These are phyloP conservation scores for Caenorhabditis parvicauda DNA, from an alignment of 2,888 invertebrate genomes.

Conservation along the genomic window DNA sequence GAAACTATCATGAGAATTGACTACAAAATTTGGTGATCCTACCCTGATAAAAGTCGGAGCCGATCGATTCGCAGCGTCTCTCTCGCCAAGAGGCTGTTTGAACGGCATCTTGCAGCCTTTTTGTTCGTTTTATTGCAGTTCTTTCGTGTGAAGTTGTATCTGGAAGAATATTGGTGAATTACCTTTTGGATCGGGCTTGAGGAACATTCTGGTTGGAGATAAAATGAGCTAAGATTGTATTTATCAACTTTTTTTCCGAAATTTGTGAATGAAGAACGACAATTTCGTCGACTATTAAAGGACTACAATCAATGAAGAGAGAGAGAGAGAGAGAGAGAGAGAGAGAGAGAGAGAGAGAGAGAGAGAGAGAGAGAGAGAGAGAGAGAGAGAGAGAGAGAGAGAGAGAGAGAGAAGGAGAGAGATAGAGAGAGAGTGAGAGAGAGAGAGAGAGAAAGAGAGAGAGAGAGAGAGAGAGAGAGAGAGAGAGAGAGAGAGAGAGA, in stretches of 20 bases:
- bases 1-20: background rate
- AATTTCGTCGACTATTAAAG: no score
- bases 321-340: background rate
- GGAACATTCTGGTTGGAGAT: constrained; percentile 4
- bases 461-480: constrained; percentile 7
- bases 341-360: constrained; percentile 3
- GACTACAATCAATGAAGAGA: background rate
- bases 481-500: constrained; percentile 3
- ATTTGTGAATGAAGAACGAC: background rate
- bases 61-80: constrained; percentile 51
- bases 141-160: background rate
- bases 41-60: constrained; percentile 58
- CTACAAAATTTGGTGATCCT: constrained; percentile 7
- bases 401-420: background rate
- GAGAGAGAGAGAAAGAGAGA: constrained; percentile 11
- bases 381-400: background rate
- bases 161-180: background rate
- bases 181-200: constrained; percentile 10
- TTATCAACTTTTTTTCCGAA: background rate
- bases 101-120: constrained; percentile 49
- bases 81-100: constrained; percentile 58
- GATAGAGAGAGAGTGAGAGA: constrained; percentile 14
- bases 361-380: background rate
- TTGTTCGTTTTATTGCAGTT: constrained; percentile 2
- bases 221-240: background rate